A percentile compares a stretch with the other conserved stretches of the same genome.
phyloP scores from a whole-genome alignment of 2,113 vertebrate species.

The Lipotes vexillifer region DNA sequence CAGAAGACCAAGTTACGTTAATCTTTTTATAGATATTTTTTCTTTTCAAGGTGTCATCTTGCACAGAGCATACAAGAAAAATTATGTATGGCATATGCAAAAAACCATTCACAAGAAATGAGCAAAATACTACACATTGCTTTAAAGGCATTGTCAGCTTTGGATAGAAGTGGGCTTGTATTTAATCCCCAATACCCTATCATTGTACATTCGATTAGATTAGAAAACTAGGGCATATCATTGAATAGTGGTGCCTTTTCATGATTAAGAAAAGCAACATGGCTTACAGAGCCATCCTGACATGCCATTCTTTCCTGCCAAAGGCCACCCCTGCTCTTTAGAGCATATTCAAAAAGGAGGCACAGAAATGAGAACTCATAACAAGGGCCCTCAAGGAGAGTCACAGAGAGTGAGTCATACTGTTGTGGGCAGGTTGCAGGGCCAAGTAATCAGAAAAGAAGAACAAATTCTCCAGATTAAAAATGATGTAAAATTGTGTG shows the following conservation, averaged over 20 bases:
- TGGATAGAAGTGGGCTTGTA: not conserved
- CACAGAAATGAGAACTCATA: conserved; percentile 33
- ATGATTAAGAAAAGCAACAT: conserved; percentile 35
- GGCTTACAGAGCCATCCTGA: not conserved
- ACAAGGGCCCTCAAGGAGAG: not conserved
- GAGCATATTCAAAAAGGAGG: not conserved
- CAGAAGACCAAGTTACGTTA: not conserved
- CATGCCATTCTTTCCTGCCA: not conserved
- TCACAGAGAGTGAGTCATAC: not conserved
- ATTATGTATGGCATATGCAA: not conserved
- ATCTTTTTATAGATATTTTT: not conserved
- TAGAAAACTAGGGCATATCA: conserved; percentile 40
- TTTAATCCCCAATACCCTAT: conserved; percentile 20
- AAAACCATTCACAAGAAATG: conserved; percentile 13
- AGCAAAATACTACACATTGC: not conserved
- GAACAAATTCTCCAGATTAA: not conserved
- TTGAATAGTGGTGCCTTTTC: conserved; percentile 24
- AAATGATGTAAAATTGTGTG: not conserved
- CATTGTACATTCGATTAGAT: not conserved
- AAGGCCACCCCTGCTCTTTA: conserved; percentile 1
- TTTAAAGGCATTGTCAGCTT: not conserved
- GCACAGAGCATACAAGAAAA: not conserved
- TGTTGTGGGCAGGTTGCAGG: not conserved
- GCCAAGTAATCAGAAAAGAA: not conserved
- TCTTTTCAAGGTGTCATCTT: not conserved